Evolutionary conservation across 2,797 vertebrate species (phyloP).

Genomic region (Lepilemur septentrionalis): DNA sequence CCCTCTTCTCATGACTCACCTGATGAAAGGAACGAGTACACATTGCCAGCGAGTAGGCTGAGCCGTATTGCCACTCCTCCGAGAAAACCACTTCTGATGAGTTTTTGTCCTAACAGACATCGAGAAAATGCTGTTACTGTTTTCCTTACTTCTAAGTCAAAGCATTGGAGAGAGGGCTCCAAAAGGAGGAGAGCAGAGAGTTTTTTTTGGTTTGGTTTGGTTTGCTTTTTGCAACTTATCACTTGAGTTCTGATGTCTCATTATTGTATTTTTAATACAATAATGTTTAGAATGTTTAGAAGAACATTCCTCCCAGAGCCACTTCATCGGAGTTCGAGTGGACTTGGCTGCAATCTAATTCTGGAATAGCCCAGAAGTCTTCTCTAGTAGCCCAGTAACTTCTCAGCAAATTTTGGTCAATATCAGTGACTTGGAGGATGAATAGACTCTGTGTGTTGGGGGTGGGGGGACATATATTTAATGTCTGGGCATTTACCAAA

Average conservation of each 20-base stretch:
- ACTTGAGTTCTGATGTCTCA: neutral
- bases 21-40: neutral
- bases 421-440: neutral
- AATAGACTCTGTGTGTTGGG: neutral
- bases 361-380: neutral
- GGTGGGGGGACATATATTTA: neutral
- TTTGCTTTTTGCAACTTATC: neutral
- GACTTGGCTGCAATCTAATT: neutral
- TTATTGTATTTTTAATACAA: neutral
- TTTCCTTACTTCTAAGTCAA: neutral
- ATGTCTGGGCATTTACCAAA: neutral
- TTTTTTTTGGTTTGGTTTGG: neutral
- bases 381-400: neutral
- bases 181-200: neutral
- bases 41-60: neutral
- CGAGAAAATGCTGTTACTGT: neutral
- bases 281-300: constrained; percentile 31
- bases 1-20: constrained; percentile 1
- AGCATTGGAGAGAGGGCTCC: neutral
- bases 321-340: neutral
- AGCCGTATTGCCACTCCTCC: neutral
- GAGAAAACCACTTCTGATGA: neutral
- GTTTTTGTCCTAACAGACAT: neutral
- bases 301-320: neutral
- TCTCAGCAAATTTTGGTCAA: neutral